Base-by-base conservation (phyloP, 1,140 invertebrate species). In the Drosophila subobscura region DNA sequence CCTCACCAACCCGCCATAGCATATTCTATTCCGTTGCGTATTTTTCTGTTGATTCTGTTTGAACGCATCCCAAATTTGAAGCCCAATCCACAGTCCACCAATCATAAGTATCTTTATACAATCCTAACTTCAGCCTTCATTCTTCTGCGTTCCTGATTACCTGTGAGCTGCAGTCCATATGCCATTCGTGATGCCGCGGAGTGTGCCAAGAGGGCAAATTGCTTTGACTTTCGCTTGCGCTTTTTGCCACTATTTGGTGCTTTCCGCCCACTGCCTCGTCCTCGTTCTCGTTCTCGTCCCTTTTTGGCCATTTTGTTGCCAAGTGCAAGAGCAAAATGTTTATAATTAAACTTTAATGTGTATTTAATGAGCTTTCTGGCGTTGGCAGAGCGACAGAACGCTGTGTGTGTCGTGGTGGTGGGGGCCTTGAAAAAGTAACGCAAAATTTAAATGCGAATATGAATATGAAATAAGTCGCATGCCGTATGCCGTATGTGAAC, bases 341-440 rank as follows among this genome's bases (percentile, higher is more conserved):
- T 86, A 86, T 86, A 86, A 86, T 86, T 86, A 86, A 86, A 88
- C 83, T 83, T 86, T 86, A 86, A 86, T 86, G 83, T 72, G 83
- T 88, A 86, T 86, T 86, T 86, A 86, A 86, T 88, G 83, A 86
- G 83, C 83, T 53, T 65, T 63, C 47, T 68, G 53, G 27, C 56
- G 41, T 7, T 14, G 41, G 40, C 7, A 40, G 33, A 23, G 20
- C 44, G 16, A 20, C 8, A 46, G 20, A 8, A 7, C 47, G 37
- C 33, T 40, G 22, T 29, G 22, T 29, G 16, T 20, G 16, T 1
- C 0, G 16, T 20, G 16, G 16, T 8, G n/a, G 4, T 1, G 52
- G 53, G 72, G 23, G 76, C 78, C 68, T 73, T 67, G 72, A 73
- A 85, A 83, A 77, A 74, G 64, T 63, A 78, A 70, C 67, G 74